Evolutionary conservation across 2,113 vertebrate species (phyloP), one percentile per base, ranked within the genome.

Genomic region (Thymallus thymallus): DNA sequence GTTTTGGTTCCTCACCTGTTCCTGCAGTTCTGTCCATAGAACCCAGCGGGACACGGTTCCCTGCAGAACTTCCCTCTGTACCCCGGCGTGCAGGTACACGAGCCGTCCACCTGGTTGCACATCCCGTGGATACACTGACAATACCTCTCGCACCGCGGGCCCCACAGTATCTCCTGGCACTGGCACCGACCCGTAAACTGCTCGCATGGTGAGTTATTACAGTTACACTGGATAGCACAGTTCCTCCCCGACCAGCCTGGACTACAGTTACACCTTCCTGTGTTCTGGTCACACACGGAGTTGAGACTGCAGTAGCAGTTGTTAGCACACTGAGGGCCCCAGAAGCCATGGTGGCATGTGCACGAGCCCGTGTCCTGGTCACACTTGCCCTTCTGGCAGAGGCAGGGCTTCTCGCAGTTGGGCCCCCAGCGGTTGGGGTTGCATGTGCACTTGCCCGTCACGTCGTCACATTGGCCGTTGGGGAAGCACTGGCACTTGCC

Each of bases 1-100:
- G 9, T 41, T 41, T 41, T 41, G 48, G 48, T 60, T 16, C 41
- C 74, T 78, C 66, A 90, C 96, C 93, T 93, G 81, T 94, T 95
- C 84, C 94, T 94, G 91, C 97, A 98, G 89, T 95, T 96, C 82
- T 96, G 94, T 45, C 98, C 98, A 0, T 98, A 99, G 88, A 96
- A 96, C 26, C 98, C 97, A 0, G 98, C 98, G 0, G 98, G 98
- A 85, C 98, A 99, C 0, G 97, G 94, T 78, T 99, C 97, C 0
- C 96, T 93, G 89, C 98, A 99, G 85, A 95, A 97, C 86, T 98
- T 98, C 74, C 98, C 98, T 41, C 98, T 94, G 89, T 96, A 99
- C n/a, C 97, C 98, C 0, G 96, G 96, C 41, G 95, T 95, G 23
- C 98, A 99, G 6, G 95, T 93, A 82, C 98, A 99, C 0, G 96